Percentiles rank a stretch among this genome's conserved stretches.
Conservation (phyloP, 1,140 invertebrate genomes). For the Caenorhabditis briggsae region DNA sequence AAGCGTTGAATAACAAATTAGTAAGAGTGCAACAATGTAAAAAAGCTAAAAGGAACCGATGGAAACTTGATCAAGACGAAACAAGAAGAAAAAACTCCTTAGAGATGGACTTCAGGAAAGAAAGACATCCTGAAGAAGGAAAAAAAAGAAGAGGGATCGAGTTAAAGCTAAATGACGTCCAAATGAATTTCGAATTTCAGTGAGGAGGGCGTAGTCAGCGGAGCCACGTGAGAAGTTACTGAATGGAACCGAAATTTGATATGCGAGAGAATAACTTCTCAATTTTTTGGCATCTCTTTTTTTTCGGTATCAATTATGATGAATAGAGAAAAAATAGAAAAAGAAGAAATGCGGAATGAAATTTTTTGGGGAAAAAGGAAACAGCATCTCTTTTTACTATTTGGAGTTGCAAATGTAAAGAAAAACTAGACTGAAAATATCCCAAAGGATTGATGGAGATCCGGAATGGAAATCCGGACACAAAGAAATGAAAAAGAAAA, state of each 20-base stretch:
- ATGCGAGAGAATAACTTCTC: slow-evolving; percentile 52
- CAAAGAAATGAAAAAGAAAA: background rate
- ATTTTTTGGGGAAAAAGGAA: background rate
- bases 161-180: slow-evolving; percentile 46
- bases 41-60: slow-evolving; percentile 27
- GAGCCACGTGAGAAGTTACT: slow-evolving; percentile 41
- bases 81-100: slow-evolving; percentile 40
- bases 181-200: slow-evolving; percentile 42
- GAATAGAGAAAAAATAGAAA: background rate
- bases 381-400: slow-evolving; percentile 14
- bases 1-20: slow-evolving; percentile 56
- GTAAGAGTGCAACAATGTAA: slow-evolving; percentile 49
- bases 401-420: background rate
- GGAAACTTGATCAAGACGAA: slow-evolving; percentile 50
- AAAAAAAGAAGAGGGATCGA: slow-evolving; percentile 1
- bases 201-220: background rate
- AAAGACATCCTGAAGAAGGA: background rate
- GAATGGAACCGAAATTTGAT: slow-evolving; percentile 53
- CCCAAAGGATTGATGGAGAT: background rate
- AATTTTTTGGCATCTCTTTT: slow-evolving; percentile 11
- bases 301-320: slow-evolving; percentile 24
- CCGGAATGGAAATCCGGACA: background rate
- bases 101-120: background rate
- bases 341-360: background rate
- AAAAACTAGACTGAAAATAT: background rate